phyloP scores from a whole-genome alignment of 2,888 invertebrate genomes.

The Drosophila merina region DNA sequence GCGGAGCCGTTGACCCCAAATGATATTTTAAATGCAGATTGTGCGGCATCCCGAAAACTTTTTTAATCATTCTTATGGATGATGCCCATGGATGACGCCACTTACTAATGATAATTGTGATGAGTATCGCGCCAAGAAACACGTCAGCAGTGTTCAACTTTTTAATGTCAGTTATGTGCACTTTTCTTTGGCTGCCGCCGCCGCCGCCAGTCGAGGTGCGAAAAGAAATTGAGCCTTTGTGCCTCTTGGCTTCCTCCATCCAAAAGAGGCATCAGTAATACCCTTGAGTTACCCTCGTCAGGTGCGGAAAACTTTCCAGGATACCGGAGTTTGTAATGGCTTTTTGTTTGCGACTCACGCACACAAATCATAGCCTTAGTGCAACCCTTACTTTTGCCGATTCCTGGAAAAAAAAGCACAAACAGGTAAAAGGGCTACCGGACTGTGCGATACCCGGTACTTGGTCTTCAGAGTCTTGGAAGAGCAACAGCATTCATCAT shows the following conservation, averaged over 20 bases:
- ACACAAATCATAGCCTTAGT: slow-evolving; percentile 48
- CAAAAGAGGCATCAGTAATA: neutral
- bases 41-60: slow-evolving; percentile 57
- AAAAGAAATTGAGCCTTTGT: slow-evolving; percentile 24
- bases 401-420: neutral
- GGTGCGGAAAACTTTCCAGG: slow-evolving; percentile 31
- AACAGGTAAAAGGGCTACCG: neutral
- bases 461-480: neutral
- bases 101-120: slow-evolving; percentile 13
- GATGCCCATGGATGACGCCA: slow-evolving; percentile 30
- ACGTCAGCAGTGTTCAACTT: slow-evolving; percentile 51
- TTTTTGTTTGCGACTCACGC: slow-evolving; percentile 56
- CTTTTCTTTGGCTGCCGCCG: slow-evolving; percentile 30
- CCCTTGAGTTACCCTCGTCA: slow-evolving; percentile 19
- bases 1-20: slow-evolving; percentile 64
- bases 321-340: slow-evolving; percentile 64
- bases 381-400: slow-evolving; percentile 18
- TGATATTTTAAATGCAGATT: slow-evolving; percentile 61
- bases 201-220: slow-evolving; percentile 49
- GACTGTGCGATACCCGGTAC: neutral
- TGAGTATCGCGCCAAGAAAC: slow-evolving; percentile 3
- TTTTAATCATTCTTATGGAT: slow-evolving; percentile 73
- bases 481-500: no score
- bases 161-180: slow-evolving; percentile 68
- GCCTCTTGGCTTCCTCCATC: neutral